Evolutionary conservation across 1,140 invertebrate genomes (phyloP).

Genomic region (Drosophila kikkawai): DNA sequence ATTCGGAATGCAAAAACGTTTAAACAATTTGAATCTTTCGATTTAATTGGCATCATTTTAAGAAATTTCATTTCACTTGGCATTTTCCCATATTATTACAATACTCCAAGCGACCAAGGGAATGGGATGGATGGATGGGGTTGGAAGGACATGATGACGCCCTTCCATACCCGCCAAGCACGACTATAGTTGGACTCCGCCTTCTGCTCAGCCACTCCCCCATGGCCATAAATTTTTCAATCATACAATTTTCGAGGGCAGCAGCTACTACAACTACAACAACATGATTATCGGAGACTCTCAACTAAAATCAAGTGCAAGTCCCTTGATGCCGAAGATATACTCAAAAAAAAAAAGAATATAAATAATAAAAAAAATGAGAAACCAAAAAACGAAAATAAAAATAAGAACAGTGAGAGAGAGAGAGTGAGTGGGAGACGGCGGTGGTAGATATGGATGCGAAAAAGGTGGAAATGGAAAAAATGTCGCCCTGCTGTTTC

Average conservation of each 20-base stretch:
- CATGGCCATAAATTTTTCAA: slow-evolving; percentile 78
- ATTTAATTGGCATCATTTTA: slow-evolving; percentile 80
- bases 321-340: slow-evolving; percentile 74
- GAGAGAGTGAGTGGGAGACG: not conserved
- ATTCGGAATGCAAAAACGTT: slow-evolving; percentile 29
- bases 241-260: slow-evolving; percentile 69
- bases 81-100: slow-evolving; percentile 69
- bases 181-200: slow-evolving; percentile 21
- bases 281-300: slow-evolving; percentile 66
- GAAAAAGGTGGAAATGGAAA: slow-evolving; percentile 50
- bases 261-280: slow-evolving; percentile 28
- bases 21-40: slow-evolving; percentile 71
- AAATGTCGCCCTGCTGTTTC: slow-evolving; percentile 80
- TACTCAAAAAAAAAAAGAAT: slow-evolving; percentile 42
- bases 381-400: slow-evolving; percentile 13
- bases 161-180: slow-evolving; percentile 1
- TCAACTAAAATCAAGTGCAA: slow-evolving; percentile 81
- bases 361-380: slow-evolving; percentile 17
- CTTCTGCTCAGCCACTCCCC: slow-evolving; percentile 8
- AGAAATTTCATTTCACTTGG: slow-evolving; percentile 74
- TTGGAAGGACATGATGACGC: not conserved
- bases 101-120: slow-evolving; percentile 22
- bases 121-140: not conserved
- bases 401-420: slow-evolving; percentile 11
- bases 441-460: slow-evolving; percentile 7